A percentile compares a stretch with the other conserved stretches of the same genome.
phyloP scores from a whole-genome alignment of 1,140 invertebrate species.

The Pantala flavescens region DNA sequence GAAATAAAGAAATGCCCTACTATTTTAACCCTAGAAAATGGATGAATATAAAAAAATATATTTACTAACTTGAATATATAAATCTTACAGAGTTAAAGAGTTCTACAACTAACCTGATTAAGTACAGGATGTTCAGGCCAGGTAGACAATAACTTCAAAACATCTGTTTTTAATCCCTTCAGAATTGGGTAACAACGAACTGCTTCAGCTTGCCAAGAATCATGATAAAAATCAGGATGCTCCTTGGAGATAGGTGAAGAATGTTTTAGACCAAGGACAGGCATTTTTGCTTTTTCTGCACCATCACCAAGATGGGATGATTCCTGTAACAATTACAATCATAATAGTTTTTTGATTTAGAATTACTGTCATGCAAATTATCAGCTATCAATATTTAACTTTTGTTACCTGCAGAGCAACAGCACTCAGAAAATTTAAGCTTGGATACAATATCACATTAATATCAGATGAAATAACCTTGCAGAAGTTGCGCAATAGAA shows the following conservation, averaged over 20 bases:
- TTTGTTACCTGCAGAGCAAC: not conserved
- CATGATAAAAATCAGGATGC: conserved; percentile 74
- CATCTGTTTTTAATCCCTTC: conserved; percentile 45
- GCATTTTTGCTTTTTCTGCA: not conserved
- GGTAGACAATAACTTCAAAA: conserved; percentile 58
- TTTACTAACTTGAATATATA: too few relatives aligned
- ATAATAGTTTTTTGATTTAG: not conserved
- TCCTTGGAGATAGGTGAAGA: conserved; percentile 20
- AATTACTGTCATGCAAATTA: not conserved
- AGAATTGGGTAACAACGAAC: conserved; percentile 59
- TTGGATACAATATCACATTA: not conserved
- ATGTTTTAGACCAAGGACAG: not conserved
- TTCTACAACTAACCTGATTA: conserved; percentile 48
- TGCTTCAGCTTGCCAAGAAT: conserved; percentile 68
- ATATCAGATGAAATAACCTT: not conserved
- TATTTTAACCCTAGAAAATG: too few relatives aligned
- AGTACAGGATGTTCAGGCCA: conserved; percentile 89
- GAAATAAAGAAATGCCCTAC: too few relatives aligned
- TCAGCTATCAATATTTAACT: not conserved
- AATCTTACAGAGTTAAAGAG: not conserved
- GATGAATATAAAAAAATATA: too few relatives aligned
- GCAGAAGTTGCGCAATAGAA: not conserved
- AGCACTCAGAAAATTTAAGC: not conserved
- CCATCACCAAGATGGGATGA: not conserved
- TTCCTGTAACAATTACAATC: not conserved